Percentiles rank a stretch among this genome's conserved stretches.
Evolutionary conservation across 2,113 vertebrate species (phyloP).

Genomic region (Serinus canaria): DNA sequence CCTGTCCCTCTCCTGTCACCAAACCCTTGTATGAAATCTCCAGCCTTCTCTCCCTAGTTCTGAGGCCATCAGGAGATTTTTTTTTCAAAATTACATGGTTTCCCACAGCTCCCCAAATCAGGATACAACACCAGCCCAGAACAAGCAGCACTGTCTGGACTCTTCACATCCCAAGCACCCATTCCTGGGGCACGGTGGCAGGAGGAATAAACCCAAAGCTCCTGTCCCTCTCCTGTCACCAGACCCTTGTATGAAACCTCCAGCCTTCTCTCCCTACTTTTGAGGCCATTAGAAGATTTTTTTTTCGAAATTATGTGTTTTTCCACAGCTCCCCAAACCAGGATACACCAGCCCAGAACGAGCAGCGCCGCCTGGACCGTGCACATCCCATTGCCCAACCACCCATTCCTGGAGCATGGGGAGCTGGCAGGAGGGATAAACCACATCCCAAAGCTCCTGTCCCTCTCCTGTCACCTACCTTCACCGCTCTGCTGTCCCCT

Average conservation of each 20-base stretch:
- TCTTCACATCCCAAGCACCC: no score
- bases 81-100: no score
- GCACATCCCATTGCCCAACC: not conserved
- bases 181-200: no score
- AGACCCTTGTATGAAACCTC: not conserved
- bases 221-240: not conserved
- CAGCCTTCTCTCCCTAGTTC: no score
- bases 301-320: rapidly evolving
- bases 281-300: not conserved
- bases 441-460: rapidly evolving
- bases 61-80: no score
- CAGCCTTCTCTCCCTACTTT: not conserved
- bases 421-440: not conserved
- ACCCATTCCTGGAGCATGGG: rapidly evolving
- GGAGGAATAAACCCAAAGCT: no score
- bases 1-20: not conserved
- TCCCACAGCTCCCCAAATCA: no score
- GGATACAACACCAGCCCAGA: no score
- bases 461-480: not conserved
- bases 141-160: no score
- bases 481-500: rapidly evolving
- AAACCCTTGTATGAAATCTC: no score
- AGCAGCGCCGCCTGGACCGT: rapidly evolving
- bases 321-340: rapidly evolving
- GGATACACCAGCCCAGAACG: rapidly evolving